phyloP scores from a whole-genome alignment of 2,797 vertebrate species.

The Sebastes trivittatus region DNA sequence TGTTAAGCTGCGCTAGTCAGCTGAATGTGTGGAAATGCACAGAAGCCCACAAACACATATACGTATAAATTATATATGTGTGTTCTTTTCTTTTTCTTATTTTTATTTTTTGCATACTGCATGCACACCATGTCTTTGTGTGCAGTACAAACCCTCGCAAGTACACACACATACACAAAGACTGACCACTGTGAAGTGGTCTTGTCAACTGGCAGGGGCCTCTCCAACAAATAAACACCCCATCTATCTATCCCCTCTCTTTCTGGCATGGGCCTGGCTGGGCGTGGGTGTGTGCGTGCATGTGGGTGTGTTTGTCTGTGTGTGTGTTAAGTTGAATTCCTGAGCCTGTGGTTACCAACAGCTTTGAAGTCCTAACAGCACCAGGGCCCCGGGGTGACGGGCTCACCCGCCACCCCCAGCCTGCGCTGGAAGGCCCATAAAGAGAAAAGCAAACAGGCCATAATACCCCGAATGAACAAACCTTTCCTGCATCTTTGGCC shows the following conservation, averaged over 20 bases:
- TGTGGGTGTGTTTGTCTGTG: conserved; percentile 26
- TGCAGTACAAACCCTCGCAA: not conserved
- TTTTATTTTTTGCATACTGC: not conserved
- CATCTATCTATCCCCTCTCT: conserved; percentile 43
- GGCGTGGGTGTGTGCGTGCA: not conserved
- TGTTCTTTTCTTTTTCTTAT: not conserved
- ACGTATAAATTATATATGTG: not conserved
- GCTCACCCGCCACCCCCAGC: conserved; percentile 66
- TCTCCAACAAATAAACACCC: conserved; percentile 77
- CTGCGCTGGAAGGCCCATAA: conserved; percentile 72
- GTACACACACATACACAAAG: conserved; percentile 27
- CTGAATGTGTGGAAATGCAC: not conserved
- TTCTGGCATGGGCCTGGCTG: conserved; percentile 27
- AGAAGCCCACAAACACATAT: not conserved
- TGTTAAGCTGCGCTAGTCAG: not conserved
- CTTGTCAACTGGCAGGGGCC: conserved; percentile 63
- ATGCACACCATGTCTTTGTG: not conserved
- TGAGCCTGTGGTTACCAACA: conserved; percentile 81
- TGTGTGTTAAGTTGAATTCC: conserved; percentile 80
- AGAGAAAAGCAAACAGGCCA: conserved; percentile 83
- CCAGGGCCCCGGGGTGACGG: conserved; percentile 64
- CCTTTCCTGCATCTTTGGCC: conserved; percentile 75
- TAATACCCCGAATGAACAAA: conserved; percentile 76
- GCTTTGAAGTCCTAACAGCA: conserved; percentile 81
- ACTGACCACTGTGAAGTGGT: conserved; percentile 47